Percentiles rank a stretch among this genome's conserved stretches.
Evolutionary conservation across 1,140 invertebrate species (phyloP).

Genomic region (Agrypnia vestita): DNA sequence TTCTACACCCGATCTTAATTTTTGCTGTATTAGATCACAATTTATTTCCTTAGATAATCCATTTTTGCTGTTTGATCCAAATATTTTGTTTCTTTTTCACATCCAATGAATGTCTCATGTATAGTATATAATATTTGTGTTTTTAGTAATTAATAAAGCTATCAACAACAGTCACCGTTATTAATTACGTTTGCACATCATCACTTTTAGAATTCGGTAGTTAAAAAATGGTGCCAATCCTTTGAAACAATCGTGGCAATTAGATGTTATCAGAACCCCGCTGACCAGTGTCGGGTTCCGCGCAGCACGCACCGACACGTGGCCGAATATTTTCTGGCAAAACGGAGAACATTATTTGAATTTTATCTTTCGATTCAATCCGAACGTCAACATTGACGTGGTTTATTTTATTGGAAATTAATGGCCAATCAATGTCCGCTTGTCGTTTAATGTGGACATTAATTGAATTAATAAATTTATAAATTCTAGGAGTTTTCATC

Average conservation of each 20-base stretch:
- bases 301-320: background rate
- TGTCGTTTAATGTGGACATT: background rate
- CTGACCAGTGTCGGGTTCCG: background rate
- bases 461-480: background rate
- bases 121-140: too few relatives aligned
- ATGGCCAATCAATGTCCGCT: background rate
- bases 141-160: too few relatives aligned
- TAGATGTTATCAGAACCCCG: constrained; percentile 4
- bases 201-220: background rate
- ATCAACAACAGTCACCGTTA: too few relatives aligned
- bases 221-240: background rate
- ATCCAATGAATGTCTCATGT: too few relatives aligned
- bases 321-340: background rate
- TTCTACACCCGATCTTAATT: too few relatives aligned
- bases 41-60: too few relatives aligned
- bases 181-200: too few relatives aligned
- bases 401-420: background rate
- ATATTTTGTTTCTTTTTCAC: too few relatives aligned
- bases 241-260: constrained; percentile 10
- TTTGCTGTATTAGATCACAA: too few relatives aligned
- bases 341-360: constrained; percentile 25
- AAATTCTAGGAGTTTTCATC: too few relatives aligned
- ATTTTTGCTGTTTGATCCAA: too few relatives aligned
- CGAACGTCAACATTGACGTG: background rate
- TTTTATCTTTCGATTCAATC: constrained; percentile 39